Conservation (phyloP, 2,797 vertebrate species). For the Pristis pectinata region DNA sequence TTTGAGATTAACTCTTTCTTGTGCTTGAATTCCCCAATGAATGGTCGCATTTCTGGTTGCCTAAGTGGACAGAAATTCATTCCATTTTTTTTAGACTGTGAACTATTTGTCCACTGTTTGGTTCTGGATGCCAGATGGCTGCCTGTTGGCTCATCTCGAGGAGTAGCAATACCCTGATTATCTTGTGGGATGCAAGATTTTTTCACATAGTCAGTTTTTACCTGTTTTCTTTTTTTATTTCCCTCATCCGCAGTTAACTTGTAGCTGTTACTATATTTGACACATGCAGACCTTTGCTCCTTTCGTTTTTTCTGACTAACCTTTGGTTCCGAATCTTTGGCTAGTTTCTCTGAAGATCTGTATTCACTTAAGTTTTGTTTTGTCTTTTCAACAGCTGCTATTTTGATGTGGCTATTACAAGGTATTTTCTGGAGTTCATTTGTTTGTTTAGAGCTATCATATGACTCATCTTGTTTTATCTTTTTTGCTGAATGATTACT, state of each 20-base stretch:
- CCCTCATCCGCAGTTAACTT: slow-evolving; percentile 74
- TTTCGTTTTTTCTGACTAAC: slow-evolving; percentile 69
- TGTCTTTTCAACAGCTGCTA: slow-evolving; percentile 41
- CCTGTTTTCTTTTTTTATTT: slow-evolving; percentile 69
- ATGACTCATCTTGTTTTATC: slow-evolving; percentile 47
- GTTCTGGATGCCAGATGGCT: slow-evolving; percentile 68
- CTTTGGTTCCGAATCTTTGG: slow-evolving; percentile 45
- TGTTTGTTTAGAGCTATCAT: slow-evolving; percentile 42
- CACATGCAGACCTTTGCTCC: slow-evolving; percentile 61
- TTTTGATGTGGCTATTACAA: slow-evolving; percentile 45
- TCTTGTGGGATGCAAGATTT: slow-evolving; percentile 61
- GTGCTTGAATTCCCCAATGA: slow-evolving; percentile 67
- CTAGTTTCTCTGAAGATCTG: slow-evolving; percentile 57
- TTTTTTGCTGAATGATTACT: slow-evolving; percentile 42
- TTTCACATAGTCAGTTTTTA: slow-evolving; percentile 60
- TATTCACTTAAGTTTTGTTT: slow-evolving; percentile 50
- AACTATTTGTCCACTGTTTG: slow-evolving; percentile 53
- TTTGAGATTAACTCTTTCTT: slow-evolving; percentile 70
- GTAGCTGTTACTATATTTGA: slow-evolving; percentile 61
- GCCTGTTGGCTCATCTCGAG: slow-evolving; percentile 69
- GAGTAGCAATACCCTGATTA: slow-evolving; percentile 61
- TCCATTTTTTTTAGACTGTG: slow-evolving; percentile 62
- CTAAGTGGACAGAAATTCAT: slow-evolving; percentile 66
- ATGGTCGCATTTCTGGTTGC: slow-evolving; percentile 61
- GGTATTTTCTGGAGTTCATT: slow-evolving; percentile 49